Base-by-base conservation (phyloP, 1,140 invertebrate genomes). In the Penaeus indicus region DNA sequence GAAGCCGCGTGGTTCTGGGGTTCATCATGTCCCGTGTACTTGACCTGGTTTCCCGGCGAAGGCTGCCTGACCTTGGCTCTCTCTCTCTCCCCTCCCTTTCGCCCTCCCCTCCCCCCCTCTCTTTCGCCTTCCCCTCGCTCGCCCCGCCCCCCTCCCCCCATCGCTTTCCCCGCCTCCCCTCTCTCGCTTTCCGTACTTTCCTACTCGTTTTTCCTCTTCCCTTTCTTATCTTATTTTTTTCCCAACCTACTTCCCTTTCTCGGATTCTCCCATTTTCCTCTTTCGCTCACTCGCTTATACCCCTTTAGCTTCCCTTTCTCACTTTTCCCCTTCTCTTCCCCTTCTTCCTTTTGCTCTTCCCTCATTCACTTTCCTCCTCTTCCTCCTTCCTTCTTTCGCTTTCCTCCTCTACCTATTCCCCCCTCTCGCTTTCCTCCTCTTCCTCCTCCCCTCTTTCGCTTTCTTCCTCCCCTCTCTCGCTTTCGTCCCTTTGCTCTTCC, bases 51-150 rank as follows among this genome's bases (percentile, higher is more conserved):
- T 47, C 10, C 42, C 10, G 10, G 10, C 38, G 22, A 78, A 27
- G 75, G n/a, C 25, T 25, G 3, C 19, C 4, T 38, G 32, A 38
- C n/a, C 19, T 21, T 21, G 32, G 32, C 8, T 21, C n/a, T 78
- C 75, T n/a, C 38, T 5, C n/a, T 78, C 75, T n/a, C 32, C 38
- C 75, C n/a, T 38, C 75, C n/a, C 38, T n/a, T n/a, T 78, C 75
- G 7, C 38, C 32, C 38, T 38, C 75, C 32, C 38, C 3, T 38
- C 75, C 38, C 18, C 32, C 38, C 32, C 32, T n/a, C n/a, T 78
- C 75, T 5, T 78, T 38, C 22, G 21, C 75, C n/a, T 78, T 38
- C 75, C 38, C 75, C 75, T 78, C 75, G 3, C 42, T 47, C 42
- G n/a, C n/a, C n/a, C n/a, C n/a, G n/a, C n/a, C n/a, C n/a, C n/a